Conservation (phyloP, 2,113 vertebrate species). For the Xerus inauris region DNA sequence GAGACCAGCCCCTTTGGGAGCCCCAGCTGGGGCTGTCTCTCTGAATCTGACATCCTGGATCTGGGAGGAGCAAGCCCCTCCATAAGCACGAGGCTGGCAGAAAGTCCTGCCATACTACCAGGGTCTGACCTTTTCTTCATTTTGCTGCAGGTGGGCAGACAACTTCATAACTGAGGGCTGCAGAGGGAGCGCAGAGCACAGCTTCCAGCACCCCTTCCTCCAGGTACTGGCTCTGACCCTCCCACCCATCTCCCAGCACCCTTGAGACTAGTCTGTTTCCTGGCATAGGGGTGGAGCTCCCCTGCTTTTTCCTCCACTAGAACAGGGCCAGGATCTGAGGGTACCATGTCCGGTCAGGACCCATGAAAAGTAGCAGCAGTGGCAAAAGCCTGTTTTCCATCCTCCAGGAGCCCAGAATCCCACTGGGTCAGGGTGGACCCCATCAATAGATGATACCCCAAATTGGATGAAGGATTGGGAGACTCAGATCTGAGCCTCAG, state of each 20-base stretch:
- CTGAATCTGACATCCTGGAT: neutral
- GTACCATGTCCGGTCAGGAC: rapidly evolving
- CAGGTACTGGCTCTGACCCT: constrained; percentile 87
- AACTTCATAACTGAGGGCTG: constrained; percentile 90
- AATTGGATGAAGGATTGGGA: neutral
- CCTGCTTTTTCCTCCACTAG: neutral
- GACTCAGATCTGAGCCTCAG: neutral
- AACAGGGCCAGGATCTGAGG: neutral
- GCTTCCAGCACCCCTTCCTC: constrained; percentile 93
- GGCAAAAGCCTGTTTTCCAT: neutral
- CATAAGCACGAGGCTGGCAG: rapidly evolving
- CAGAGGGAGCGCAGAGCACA: constrained; percentile 79
- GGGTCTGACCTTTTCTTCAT: constrained; percentile 34
- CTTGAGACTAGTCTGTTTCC: neutral
- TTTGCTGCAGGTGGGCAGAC: constrained; percentile 93
- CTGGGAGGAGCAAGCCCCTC: neutral
- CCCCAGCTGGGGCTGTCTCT: rapidly evolving
- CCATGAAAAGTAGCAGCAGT: neutral
- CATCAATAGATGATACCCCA: neutral
- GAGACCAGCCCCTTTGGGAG: neutral
- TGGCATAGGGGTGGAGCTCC: neutral
- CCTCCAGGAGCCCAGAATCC: neutral
- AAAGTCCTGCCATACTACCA: rapidly evolving
- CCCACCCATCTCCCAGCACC: neutral
- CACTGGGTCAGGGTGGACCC: neutral